Evolutionary conservation across 1,140 invertebrate genomes (phyloP), one percentile per base, ranked within the genome.

Genomic region (Heliothis virescens): DNA sequence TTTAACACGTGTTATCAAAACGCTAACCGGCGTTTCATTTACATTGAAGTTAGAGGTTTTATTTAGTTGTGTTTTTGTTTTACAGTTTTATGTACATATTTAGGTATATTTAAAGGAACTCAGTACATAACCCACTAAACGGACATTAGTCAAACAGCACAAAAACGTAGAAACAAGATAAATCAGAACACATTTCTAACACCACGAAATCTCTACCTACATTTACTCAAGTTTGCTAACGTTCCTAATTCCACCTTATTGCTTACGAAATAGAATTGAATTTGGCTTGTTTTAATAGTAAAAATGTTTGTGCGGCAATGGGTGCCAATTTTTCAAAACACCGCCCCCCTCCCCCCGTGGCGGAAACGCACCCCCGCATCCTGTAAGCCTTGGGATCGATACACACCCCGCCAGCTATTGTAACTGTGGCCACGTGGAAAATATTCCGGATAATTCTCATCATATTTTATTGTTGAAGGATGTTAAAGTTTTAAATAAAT

Each of bases 301-400:
- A 88, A 88, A 89, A 90, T 87, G 85, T 87, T 89, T 84, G 74
- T 86, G 84, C 80, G 65, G 82, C 79, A 82, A 83, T 85, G 88
- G 91, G 89, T 93, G 91, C 91, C 91, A 94, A 94, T 94, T 94
- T 94, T 93, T 94, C 92, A 93, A 94, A 94, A 94, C 92, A 91
- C 89, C 86, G 88, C 91, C 89, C 89, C 86, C 71, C 11, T 16
- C 85, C 83, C 81, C 76, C 55, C 63, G 50, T 53, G 77, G 86
- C 90, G 89, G 90, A 91, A 89, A 85, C 86, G 88, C 87, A 84
- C 86, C 91, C 87, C 89, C 88, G 83, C 87, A 92, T 91, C 86
- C 90, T 89, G 89, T 93, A 91, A 89, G 90, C 89, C 87, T 86
- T 82, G 81, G 87, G 91, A 94, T 93, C 92, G 88, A 94, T 94